Evolutionary conservation across 2,888 invertebrate genomes (phyloP).

Genomic region (Biston stratarius): DNA sequence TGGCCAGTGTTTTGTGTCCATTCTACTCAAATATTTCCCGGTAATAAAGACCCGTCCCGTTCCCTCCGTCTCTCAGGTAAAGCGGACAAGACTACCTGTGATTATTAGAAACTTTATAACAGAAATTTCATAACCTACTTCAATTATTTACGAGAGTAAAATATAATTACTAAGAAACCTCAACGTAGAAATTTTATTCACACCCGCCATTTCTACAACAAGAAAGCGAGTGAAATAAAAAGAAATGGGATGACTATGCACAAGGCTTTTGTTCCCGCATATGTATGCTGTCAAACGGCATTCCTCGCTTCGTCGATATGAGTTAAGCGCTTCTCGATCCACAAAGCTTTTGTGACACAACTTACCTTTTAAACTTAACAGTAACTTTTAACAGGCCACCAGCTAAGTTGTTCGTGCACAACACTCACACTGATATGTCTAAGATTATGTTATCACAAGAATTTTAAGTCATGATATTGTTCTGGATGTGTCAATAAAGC

Average conservation of each 20-base stretch:
- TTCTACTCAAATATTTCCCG: conserved; percentile 76
- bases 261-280: conserved; percentile 85
- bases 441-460: conserved; percentile 61
- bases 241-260: conserved; percentile 79
- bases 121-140: conserved; percentile 54
- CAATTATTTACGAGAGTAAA: conserved; percentile 50
- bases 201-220: conserved; percentile 54
- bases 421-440: conserved; percentile 71
- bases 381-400: conserved; percentile 71
- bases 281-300: conserved; percentile 85
- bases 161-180: conserved; percentile 38
- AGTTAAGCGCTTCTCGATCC: conserved; percentile 81
- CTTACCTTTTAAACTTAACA: conserved; percentile 85
- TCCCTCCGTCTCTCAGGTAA: conserved; percentile 75
- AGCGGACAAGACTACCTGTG: conserved; percentile 76
- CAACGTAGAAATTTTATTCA: conserved; percentile 43
- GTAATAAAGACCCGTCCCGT: conserved; percentile 74
- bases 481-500: conserved; percentile 66
- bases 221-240: conserved; percentile 76
- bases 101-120: conserved; percentile 65
- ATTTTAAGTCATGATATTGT: conserved; percentile 75
- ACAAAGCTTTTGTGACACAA: conserved; percentile 82
- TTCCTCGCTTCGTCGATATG: conserved; percentile 83
- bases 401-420: conserved; percentile 68
- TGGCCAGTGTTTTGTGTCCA: conserved; percentile 58